Percentiles rank a stretch among this genome's conserved stretches.
Conservation (phyloP, 2,113 vertebrate species). For the Asarcornis scutulata region DNA sequence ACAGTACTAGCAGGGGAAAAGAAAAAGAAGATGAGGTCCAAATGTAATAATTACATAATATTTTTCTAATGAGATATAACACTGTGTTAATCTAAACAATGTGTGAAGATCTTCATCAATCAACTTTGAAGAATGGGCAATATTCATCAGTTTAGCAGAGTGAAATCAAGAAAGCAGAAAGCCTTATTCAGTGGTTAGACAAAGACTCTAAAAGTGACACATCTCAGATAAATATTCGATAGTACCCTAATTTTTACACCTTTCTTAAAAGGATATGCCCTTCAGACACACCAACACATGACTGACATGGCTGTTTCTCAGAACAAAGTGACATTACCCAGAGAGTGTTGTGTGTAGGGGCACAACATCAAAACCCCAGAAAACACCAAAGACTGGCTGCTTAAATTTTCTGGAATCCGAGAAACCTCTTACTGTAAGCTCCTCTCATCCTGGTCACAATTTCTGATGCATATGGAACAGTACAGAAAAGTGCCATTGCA, state of each 20-base stretch:
- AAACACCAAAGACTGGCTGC: accelerated
- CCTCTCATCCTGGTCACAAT: accelerated
- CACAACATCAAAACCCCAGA: neutral
- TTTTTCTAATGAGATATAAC: conserved; percentile 55
- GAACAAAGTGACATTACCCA: neutral
- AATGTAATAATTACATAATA: conserved; percentile 50
- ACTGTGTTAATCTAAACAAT: conserved; percentile 6
- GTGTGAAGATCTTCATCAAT: neutral
- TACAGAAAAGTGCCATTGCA: neutral
- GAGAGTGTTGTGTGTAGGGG: accelerated
- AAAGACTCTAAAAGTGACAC: neutral
- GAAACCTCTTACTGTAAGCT: neutral
- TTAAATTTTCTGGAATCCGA: neutral
- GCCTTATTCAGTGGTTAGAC: neutral
- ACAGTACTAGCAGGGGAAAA: conserved; percentile 45
- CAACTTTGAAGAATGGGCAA: neutral
- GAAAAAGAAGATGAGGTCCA: conserved; percentile 42
- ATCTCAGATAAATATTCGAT: neutral
- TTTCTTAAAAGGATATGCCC: neutral
- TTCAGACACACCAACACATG: neutral
- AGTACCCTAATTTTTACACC: neutral
- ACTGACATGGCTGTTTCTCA: accelerated
- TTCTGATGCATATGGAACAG: neutral
- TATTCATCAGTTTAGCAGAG: neutral
- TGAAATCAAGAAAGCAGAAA: neutral